These are phyloP conservation scores for Carterocephalus palaemon DNA, from an alignment of 2,888 invertebrate species.

Conservation along the genomic window DNA sequence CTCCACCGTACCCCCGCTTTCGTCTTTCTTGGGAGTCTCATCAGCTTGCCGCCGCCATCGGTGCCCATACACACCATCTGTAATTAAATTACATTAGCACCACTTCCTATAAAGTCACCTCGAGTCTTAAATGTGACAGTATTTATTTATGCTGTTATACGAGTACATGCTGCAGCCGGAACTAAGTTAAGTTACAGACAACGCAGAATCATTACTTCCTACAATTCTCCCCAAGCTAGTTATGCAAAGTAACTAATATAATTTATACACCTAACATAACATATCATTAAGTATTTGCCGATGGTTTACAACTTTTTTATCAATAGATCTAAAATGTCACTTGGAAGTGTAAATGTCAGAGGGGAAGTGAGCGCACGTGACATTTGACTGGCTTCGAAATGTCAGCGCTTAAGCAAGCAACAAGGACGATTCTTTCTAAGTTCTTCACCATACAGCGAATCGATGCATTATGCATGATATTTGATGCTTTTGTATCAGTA, in stretches of 20 bases:
- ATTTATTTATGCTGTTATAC: not conserved
- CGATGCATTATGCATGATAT: slow-evolving; percentile 70
- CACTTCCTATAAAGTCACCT: slow-evolving; percentile 16
- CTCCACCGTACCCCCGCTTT: slow-evolving; percentile 91
- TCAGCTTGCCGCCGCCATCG: slow-evolving; percentile 86
- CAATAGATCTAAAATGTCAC: slow-evolving; percentile 61
- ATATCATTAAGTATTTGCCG: slow-evolving; percentile 30
- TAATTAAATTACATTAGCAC: slow-evolving; percentile 16
- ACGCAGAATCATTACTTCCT: slow-evolving; percentile 18
- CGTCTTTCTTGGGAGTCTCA: slow-evolving; percentile 86
- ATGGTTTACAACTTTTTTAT: slow-evolving; percentile 43
- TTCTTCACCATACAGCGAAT: slow-evolving; percentile 62
- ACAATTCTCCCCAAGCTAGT: slow-evolving; percentile 5
- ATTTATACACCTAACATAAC: slow-evolving; percentile 20
- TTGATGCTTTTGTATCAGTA: slow-evolving; percentile 62
- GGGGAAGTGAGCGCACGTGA: slow-evolving; percentile 70
- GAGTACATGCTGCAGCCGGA: slow-evolving; percentile 10
- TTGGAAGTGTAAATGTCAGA: slow-evolving; percentile 64
- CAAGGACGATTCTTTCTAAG: slow-evolving; percentile 77
- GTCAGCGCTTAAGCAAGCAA: slow-evolving; percentile 75
- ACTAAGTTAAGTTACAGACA: slow-evolving; percentile 3
- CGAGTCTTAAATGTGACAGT: slow-evolving; percentile 14
- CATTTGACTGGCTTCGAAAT: slow-evolving; percentile 73
- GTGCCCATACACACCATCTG: slow-evolving; percentile 67
- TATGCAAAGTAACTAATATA: slow-evolving; percentile 14